A percentile compares a stretch with the other conserved stretches of the same genome.
Evolutionary conservation across 1,140 invertebrate genomes (phyloP).

Genomic region (Bombus superbus): DNA sequence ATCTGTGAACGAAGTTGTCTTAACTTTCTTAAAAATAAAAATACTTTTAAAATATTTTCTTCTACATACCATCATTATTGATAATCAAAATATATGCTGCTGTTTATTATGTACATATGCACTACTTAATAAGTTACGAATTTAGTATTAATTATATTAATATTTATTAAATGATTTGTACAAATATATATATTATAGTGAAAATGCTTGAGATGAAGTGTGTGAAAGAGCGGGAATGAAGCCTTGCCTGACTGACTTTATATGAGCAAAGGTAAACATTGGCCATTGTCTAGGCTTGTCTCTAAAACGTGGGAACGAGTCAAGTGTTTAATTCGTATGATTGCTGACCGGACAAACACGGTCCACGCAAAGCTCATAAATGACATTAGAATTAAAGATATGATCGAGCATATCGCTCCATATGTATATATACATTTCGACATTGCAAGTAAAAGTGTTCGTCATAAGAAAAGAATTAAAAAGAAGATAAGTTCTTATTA

Average conservation of each 20-base stretch:
- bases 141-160: too few relatives aligned
- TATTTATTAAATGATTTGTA: background rate
- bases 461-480: background rate
- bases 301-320: slow-evolving; percentile 26
- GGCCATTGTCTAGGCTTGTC: slow-evolving; percentile 11
- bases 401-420: background rate
- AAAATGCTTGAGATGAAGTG: background rate
- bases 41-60: background rate
- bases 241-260: background rate
- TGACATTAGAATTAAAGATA: background rate
- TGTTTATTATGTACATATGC: background rate
- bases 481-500: background rate
- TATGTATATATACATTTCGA: background rate
- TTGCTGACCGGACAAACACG: background rate
- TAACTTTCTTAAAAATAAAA: background rate
- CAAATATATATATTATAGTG: background rate
- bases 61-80: background rate
- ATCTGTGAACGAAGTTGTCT: background rate
- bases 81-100: background rate
- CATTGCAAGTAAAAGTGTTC: background rate
- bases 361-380: slow-evolving; percentile 17
- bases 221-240: too few relatives aligned
- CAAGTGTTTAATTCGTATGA: slow-evolving; percentile 30
- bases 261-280: slow-evolving; percentile 2
- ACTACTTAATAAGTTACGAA: background rate